Conservation (phyloP, 2,797 vertebrate species). For the Neosilurus hyrtlii region DNA sequence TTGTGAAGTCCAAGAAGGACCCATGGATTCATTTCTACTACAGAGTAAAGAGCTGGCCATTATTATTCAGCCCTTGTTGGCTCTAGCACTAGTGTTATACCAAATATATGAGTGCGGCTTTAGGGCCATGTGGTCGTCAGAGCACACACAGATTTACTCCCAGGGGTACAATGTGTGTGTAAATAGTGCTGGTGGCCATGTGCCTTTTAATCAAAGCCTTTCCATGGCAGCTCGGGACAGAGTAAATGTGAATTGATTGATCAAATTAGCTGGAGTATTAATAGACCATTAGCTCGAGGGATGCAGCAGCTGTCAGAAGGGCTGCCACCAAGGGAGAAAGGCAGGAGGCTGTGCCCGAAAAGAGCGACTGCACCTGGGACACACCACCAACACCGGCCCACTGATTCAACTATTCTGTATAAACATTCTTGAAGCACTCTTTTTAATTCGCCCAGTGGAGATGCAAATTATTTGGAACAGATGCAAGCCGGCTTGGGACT, state of each 20-base stretch:
- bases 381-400: slow-evolving; percentile 37
- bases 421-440: slow-evolving; percentile 48
- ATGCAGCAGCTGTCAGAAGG: slow-evolving; percentile 76
- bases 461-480: slow-evolving; percentile 52
- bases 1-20: background rate
- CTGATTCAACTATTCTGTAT: slow-evolving; percentile 30
- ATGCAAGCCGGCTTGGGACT: slow-evolving; percentile 39
- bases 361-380: slow-evolving; percentile 65
- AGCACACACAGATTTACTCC: slow-evolving; percentile 24
- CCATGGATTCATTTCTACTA: background rate
- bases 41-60: slow-evolving; percentile 27
- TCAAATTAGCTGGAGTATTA: slow-evolving; percentile 79
- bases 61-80: slow-evolving; percentile 31
- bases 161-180: slow-evolving; percentile 59
- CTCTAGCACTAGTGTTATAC: slow-evolving; percentile 2
- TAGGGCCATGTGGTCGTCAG: slow-evolving; percentile 51
- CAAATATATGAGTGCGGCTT: slow-evolving; percentile 12
- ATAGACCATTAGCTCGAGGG: slow-evolving; percentile 77
- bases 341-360: slow-evolving; percentile 53
- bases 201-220: slow-evolving; percentile 76
- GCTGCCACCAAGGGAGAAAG: slow-evolving; percentile 58
- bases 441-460: slow-evolving; percentile 50
- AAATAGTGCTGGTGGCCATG: slow-evolving; percentile 66
- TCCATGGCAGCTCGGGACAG: slow-evolving; percentile 67
- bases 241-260: slow-evolving; percentile 77